These are phyloP conservation scores for Carpatolechia fugitivella DNA, from an alignment of 2,888 invertebrate genomes.

Conservation along the genomic window DNA sequence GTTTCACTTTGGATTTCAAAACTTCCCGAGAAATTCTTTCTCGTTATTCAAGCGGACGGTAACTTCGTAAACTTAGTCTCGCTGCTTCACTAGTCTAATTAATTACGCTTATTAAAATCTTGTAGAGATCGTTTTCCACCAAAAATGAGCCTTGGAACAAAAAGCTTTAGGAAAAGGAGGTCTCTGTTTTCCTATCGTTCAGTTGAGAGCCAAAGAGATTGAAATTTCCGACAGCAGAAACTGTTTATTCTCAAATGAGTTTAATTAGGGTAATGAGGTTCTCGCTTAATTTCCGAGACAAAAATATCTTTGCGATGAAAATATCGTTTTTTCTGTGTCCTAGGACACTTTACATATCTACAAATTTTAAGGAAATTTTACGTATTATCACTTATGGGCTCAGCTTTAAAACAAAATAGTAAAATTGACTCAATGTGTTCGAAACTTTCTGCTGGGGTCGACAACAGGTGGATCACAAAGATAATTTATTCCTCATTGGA, in stretches of 20 bases:
- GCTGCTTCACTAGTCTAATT: background rate
- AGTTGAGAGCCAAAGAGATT: background rate
- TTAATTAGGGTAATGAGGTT: slow-evolving; percentile 14
- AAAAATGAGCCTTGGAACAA: background rate
- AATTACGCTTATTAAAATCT: background rate
- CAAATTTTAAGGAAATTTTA: no score
- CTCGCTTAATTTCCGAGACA: no score
- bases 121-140: background rate
- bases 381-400: no score
- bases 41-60: background rate
- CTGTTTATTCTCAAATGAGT: slow-evolving; percentile 14
- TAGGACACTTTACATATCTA: no score
- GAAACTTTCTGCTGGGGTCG: no score
- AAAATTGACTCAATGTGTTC: no score
- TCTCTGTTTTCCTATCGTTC: background rate
- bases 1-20: slow-evolving; percentile 1
- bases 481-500: no score
- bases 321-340: no score
- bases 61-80: background rate
- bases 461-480: no score
- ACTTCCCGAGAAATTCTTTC: background rate
- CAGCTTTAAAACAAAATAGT: no score
- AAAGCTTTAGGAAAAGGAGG: background rate
- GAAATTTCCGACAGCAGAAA: background rate
- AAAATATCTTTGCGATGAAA: no score